Conservation (phyloP, 1,140 invertebrate species). For the Eueides isabella region DNA sequence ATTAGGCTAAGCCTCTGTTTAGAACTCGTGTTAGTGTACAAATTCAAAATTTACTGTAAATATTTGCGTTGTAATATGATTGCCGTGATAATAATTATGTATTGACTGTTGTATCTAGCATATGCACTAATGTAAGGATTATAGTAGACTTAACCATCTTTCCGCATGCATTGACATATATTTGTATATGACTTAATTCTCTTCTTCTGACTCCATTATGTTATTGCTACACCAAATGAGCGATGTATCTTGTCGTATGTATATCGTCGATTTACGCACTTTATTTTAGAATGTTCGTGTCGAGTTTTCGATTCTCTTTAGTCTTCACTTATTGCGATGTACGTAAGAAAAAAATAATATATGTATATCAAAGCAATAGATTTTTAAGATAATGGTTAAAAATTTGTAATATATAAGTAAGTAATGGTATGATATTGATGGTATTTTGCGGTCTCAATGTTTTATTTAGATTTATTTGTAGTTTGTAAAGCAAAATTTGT, state of each 20-base stretch:
- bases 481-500: background rate
- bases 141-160: too few relatives aligned
- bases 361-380: background rate
- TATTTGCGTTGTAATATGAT: conserved; percentile 2
- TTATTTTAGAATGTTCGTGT: background rate
- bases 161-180: background rate
- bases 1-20: conserved; percentile 42
- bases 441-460: background rate
- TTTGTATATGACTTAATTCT: background rate
- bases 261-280: background rate
- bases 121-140: too few relatives aligned
- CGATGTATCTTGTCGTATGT: background rate
- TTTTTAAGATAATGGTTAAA: background rate
- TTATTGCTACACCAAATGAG: too few relatives aligned
- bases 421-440: background rate
- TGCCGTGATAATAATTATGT: background rate
- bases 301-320: background rate
- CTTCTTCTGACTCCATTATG: too few relatives aligned
- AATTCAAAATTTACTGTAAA: conserved; percentile 32
- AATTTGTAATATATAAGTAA: background rate
- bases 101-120: background rate
- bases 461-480: background rate
- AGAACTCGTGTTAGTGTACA: conserved; percentile 21
- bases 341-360: background rate
- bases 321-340: background rate